These are phyloP conservation scores for Hiodon tergisus DNA, from an alignment of 2,113 vertebrate species.

Conservation along the genomic window DNA sequence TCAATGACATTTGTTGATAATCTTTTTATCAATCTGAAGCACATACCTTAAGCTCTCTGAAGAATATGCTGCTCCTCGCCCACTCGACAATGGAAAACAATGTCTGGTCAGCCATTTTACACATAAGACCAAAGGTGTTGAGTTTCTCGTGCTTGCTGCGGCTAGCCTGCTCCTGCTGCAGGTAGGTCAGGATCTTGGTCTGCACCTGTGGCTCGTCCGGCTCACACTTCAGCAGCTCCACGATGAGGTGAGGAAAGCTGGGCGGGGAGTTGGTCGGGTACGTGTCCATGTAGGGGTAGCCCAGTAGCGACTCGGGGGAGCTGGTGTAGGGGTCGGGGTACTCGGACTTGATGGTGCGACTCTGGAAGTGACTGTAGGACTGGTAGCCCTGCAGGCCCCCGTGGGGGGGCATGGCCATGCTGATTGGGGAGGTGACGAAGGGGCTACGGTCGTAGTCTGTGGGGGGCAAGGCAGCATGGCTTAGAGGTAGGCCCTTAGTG, in stretches of 20 bases:
- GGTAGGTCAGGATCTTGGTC: slow-evolving; percentile 85
- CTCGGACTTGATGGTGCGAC: slow-evolving; percentile 96
- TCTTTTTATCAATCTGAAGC: slow-evolving; percentile 42
- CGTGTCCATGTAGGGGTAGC: slow-evolving; percentile 87
- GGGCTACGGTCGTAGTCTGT: slow-evolving; percentile 95
- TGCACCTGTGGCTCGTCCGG: slow-evolving; percentile 93
- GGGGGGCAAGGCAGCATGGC: slow-evolving; percentile 89
- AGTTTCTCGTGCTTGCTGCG: slow-evolving; percentile 91
- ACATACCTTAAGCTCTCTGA: slow-evolving; percentile 95
- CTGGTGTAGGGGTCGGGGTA: slow-evolving; percentile 96
- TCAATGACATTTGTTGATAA: background rate
- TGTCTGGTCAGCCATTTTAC: slow-evolving; percentile 98
- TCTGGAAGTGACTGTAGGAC: slow-evolving; percentile 88
- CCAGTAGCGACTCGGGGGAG: slow-evolving; percentile 94
- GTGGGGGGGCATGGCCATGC: slow-evolving; percentile 96
- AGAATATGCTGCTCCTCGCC: slow-evolving; percentile 98
- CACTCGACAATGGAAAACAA: slow-evolving; percentile 98
- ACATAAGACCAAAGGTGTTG: slow-evolving; percentile 96
- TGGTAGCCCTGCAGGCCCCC: slow-evolving; percentile 93
- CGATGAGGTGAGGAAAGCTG: slow-evolving; percentile 87
- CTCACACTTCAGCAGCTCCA: slow-evolving; percentile 96
- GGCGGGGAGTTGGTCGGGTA: slow-evolving; percentile 87
- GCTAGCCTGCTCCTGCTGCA: slow-evolving; percentile 94
- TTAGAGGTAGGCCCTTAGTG: slow-evolving; percentile 94
- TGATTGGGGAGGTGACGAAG: slow-evolving; percentile 93